Percentiles rank a stretch among this genome's conserved stretches.
phyloP scores from a whole-genome alignment of 2,113 vertebrate genomes.

The Lipotes vexillifer region DNA sequence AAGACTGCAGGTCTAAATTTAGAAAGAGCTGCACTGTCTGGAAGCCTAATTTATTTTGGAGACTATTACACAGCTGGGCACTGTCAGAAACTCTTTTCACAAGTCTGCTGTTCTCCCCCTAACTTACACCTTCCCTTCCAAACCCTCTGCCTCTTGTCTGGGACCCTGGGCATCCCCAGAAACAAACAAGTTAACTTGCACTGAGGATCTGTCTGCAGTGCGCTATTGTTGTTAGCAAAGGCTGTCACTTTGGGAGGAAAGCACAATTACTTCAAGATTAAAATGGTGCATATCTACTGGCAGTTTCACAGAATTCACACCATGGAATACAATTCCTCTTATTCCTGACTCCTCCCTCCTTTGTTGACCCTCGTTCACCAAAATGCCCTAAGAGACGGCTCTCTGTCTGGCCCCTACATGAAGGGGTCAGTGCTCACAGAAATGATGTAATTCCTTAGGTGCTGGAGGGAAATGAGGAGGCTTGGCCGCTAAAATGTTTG shows the following conservation, averaged over 20 bases:
- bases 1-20: background rate
- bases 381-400: background rate
- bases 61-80: background rate
- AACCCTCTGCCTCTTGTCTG: background rate
- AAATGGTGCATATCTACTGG: background rate
- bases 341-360: background rate
- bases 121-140: background rate
- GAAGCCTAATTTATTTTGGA: background rate
- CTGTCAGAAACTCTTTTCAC: background rate
- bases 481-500: background rate
- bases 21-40: background rate
- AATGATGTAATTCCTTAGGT: background rate
- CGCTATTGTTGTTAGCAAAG: background rate
- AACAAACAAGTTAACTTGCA: background rate
- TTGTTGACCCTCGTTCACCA: background rate
- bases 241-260: background rate
- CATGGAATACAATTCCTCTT: background rate
- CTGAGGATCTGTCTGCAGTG: background rate
- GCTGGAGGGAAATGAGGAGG: background rate
- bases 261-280: background rate
- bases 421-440: background rate
- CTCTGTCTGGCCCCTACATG: background rate
- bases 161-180: background rate
- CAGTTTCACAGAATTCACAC: background rate
- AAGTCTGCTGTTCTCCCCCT: background rate